phyloP scores from a whole-genome alignment of 1,140 invertebrate genomes.

The Psilanteris sp. region DNA sequence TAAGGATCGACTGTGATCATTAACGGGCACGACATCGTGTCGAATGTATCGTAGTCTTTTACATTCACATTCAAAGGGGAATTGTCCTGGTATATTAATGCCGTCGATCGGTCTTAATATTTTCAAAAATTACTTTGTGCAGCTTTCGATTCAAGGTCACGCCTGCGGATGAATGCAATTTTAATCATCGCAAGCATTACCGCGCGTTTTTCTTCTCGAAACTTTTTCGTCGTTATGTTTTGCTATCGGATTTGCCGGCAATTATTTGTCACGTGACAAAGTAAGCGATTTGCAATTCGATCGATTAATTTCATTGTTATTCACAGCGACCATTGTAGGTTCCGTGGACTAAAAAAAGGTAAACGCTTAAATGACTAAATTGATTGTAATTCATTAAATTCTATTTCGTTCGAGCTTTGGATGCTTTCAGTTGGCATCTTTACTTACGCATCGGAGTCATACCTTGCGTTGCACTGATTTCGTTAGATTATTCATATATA shows the following conservation, averaged over 20 bases:
- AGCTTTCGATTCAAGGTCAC: conserved; percentile 30
- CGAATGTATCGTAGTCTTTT: conserved; percentile 61
- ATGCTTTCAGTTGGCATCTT: no score
- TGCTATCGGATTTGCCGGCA: neutral
- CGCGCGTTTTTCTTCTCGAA: no score
- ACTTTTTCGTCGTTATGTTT: neutral
- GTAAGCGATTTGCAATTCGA: neutral
- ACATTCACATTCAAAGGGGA: conserved; percentile 17
- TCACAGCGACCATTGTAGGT: no score
- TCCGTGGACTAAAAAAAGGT: no score
- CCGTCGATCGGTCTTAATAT: conserved; percentile 39
- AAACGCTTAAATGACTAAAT: neutral
- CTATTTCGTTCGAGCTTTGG: no score
- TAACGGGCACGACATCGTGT: conserved; percentile 65
- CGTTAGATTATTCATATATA: no score
- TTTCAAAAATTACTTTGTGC: conserved; percentile 24
- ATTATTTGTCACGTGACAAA: conserved; percentile 7
- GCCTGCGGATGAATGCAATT: conserved; percentile 27
- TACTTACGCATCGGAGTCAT: no score
- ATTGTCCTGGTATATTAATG: conserved; percentile 31
- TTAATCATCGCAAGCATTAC: conserved; percentile 44
- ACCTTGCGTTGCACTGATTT: no score
- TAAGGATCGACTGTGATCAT: conserved; percentile 67
- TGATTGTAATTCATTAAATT: no score
- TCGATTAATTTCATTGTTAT: neutral